A percentile compares a stretch with the other conserved stretches of the same genome.
Conservation (phyloP, 2,888 invertebrate species). For the Agrochola lota region DNA sequence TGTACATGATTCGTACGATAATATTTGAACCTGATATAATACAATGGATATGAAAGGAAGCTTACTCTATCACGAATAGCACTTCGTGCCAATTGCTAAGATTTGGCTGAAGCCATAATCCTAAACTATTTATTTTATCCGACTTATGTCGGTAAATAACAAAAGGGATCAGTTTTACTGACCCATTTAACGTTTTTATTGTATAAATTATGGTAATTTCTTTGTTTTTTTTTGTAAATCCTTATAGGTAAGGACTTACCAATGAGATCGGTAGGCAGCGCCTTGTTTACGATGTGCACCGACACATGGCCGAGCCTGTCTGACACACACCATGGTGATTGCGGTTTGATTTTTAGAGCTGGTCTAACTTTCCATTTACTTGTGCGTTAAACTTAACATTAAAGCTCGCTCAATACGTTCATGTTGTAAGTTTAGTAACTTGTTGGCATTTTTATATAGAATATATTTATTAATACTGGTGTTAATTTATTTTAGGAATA, state of each 20-base stretch:
- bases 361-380: neutral
- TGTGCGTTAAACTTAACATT: neutral
- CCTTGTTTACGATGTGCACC: too few relatives aligned
- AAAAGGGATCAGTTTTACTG: conserved; percentile 26
- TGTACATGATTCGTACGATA: too few relatives aligned
- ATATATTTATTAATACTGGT: conserved; percentile 18
- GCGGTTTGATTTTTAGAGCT: too few relatives aligned
- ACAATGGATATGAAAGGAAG: too few relatives aligned
- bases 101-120: neutral
- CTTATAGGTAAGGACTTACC: neutral
- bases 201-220: neutral
- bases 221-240: neutral
- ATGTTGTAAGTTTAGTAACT: neutral
- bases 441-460: neutral
- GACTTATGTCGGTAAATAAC: too few relatives aligned
- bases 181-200: neutral
- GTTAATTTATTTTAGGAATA: neutral
- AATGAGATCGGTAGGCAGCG: neutral
- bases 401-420: neutral
- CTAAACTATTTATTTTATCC: too few relatives aligned
- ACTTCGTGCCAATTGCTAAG: neutral
- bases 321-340: too few relatives aligned
- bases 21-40: too few relatives aligned
- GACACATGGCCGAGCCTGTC: too few relatives aligned
- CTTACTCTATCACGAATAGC: neutral